Conservation (phyloP, 1,140 invertebrate genomes). For the Orius laevigatus region DNA sequence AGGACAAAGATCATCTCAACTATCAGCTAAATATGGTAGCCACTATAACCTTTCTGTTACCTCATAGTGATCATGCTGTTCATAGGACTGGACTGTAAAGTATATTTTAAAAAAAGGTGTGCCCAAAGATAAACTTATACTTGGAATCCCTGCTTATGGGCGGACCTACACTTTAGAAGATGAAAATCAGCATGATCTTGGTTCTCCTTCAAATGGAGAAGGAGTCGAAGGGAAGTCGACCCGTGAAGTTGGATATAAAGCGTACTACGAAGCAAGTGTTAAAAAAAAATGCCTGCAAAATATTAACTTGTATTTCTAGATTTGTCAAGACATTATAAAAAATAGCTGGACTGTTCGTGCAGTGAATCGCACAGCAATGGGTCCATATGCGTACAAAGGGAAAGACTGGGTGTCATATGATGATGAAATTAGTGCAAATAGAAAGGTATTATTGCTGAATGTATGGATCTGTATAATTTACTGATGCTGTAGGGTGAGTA, state of each 20-base stretch:
- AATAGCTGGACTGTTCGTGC: constrained; percentile 61
- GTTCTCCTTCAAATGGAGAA: constrained; percentile 50
- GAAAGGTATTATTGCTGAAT: constrained; percentile 33
- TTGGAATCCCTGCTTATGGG: constrained; percentile 80
- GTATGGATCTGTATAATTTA: neutral
- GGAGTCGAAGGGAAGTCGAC: constrained; percentile 60
- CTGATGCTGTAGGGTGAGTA: constrained; percentile 31
- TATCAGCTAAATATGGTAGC: constrained; percentile 13
- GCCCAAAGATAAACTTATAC: constrained; percentile 55
- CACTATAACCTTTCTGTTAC: no score
- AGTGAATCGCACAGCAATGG: constrained; percentile 55
- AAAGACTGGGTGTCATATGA: constrained; percentile 83
- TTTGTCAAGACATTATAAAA: constrained; percentile 57
- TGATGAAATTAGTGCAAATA: constrained; percentile 56
- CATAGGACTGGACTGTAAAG: constrained; percentile 71
- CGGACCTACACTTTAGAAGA: constrained; percentile 55
- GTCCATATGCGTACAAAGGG: constrained; percentile 68
- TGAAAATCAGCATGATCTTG: constrained; percentile 42
- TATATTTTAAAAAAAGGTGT: constrained; percentile 75
- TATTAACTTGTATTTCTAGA: no score
- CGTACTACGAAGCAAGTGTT: constrained; percentile 61
- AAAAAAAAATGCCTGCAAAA: neutral
- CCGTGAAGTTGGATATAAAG: constrained; percentile 61
- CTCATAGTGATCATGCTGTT: no score
- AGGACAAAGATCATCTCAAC: constrained; percentile 1